Evolutionary conservation across 1,140 invertebrate species (phyloP), one percentile per base, ranked within the genome.

Genomic region (Maconellicoccus hirsutus): DNA sequence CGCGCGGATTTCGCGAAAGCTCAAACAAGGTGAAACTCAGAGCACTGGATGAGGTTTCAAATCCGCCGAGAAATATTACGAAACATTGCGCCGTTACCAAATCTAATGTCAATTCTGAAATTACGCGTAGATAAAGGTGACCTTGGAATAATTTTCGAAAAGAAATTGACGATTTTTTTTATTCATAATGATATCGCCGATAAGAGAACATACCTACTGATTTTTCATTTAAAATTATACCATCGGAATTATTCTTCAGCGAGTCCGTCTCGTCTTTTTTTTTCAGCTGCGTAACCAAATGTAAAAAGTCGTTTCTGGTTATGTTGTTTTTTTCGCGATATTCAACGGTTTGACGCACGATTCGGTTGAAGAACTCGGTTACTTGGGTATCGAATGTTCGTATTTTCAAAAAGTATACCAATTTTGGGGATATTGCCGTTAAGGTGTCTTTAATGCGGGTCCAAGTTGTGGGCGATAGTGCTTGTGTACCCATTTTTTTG

Each of bases 61-160:
- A 89, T 0, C 86, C 87, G 70, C 83, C 89, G 1, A 83, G 78
- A 73, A 89, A 87, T 75, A 90, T 89, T 2, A 87, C 63, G 0
- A 85, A 78, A 0, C 84, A 83, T 74, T 89, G 86, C 0, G 85
- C 83, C 0, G 86, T 79, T 10, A 92, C 82, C 73, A 89, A 84
- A 14, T 85, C 71, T 33, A 72, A 52, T 1, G 71, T 72, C 10
- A 72, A 69, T 33, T 69, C 69, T 59, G 66, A 71, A 70, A 69
- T n/a, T n/a, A n/a, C n/a, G n/a, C n/a, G n/a, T n/a, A n/a, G n/a
- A n/a, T n/a, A n/a, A n/a, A n/a, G n/a, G n/a, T n/a, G n/a, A n/a
- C n/a, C n/a, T n/a, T n/a, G n/a, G n/a, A n/a, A n/a, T n/a, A n/a
- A n/a, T n/a, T n/a, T n/a, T n/a, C n/a, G n/a, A n/a, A n/a, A n/a